Conservation (phyloP, 2,888 invertebrate genomes). For the Scaeva pyrastri region DNA sequence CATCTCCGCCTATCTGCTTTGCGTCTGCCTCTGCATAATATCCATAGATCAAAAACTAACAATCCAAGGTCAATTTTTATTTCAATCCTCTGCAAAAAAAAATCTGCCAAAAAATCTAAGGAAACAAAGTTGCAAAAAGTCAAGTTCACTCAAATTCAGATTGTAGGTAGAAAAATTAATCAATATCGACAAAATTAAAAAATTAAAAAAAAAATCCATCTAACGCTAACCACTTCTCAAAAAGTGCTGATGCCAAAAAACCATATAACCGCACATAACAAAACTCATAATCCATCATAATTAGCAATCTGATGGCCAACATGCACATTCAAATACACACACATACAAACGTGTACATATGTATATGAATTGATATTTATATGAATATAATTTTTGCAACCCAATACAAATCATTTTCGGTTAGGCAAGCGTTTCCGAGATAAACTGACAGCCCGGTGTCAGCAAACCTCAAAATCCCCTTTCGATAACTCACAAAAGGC, state of each 20-base stretch:
- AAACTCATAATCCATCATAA: constrained; percentile 59
- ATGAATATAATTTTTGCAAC: constrained; percentile 42
- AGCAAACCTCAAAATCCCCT: constrained; percentile 62
- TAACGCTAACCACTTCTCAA: constrained; percentile 5
- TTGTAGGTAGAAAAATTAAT: constrained; percentile 1
- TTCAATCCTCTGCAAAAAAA: neutral
- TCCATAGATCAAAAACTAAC: neutral
- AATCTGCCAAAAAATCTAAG: neutral
- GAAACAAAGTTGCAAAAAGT: constrained; percentile 7
- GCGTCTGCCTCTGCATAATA: neutral
- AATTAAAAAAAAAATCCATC: neutral
- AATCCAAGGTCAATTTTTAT: neutral
- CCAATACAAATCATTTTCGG: constrained; percentile 62
- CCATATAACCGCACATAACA: constrained; percentile 39
- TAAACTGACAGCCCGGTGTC: constrained; percentile 65
- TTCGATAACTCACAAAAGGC: constrained; percentile 65
- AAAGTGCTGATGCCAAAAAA: constrained; percentile 26
- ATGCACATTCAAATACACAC: constrained; percentile 58
- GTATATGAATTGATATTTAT: too few relatives aligned
- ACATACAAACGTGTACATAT: too few relatives aligned
- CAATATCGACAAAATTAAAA: constrained; percentile 27
- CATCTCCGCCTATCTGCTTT: too few relatives aligned
- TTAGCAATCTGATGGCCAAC: constrained; percentile 54
- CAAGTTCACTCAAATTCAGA: neutral
- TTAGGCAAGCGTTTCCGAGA: constrained; percentile 60